phyloP scores from a whole-genome alignment of 2,888 invertebrate genomes.

The Amiota communis region DNA sequence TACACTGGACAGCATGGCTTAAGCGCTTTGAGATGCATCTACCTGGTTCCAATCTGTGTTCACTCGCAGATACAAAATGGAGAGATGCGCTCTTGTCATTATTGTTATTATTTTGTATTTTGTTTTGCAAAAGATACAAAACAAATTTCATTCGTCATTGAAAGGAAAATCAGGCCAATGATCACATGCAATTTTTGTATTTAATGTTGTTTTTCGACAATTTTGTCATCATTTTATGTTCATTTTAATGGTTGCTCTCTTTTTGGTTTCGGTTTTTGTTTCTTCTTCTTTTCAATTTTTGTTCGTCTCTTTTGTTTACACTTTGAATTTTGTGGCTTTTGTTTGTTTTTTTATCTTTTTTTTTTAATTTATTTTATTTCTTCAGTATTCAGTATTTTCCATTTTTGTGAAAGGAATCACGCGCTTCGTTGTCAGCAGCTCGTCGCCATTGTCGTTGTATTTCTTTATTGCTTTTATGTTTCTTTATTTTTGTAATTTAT shows the following conservation, averaged over 20 bases:
- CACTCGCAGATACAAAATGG: background rate
- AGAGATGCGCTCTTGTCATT: slow-evolving; percentile 1
- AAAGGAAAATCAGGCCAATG: slow-evolving; percentile 67
- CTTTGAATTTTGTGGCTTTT: slow-evolving; percentile 50
- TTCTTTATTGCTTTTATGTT: slow-evolving; percentile 47
- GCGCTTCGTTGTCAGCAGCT: slow-evolving; percentile 52
- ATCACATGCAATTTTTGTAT: slow-evolving; percentile 42
- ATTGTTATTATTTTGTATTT: background rate
- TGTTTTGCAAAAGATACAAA: too few relatives aligned
- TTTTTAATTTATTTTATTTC: slow-evolving; percentile 36
- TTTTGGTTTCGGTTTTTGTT: slow-evolving; percentile 37
- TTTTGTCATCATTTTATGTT: slow-evolving; percentile 33
- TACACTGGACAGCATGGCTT: slow-evolving; percentile 60
- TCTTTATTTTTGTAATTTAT: slow-evolving; percentile 44
- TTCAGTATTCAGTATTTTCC: slow-evolving; percentile 21
- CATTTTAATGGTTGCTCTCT: background rate
- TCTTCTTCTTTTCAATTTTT: slow-evolving; percentile 6
- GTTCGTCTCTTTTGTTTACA: slow-evolving; percentile 23
- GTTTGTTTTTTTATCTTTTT: slow-evolving; percentile 15
- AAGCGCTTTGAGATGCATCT: slow-evolving; percentile 26
- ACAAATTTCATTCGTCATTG: slow-evolving; percentile 44
- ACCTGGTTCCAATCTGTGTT: background rate
- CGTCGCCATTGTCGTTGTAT: slow-evolving; percentile 4
- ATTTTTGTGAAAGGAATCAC: slow-evolving; percentile 69
- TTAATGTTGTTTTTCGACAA: slow-evolving; percentile 43